Evolutionary conservation across 2,113 vertebrate genomes (phyloP).

Genomic region (Labeo rohita): DNA sequence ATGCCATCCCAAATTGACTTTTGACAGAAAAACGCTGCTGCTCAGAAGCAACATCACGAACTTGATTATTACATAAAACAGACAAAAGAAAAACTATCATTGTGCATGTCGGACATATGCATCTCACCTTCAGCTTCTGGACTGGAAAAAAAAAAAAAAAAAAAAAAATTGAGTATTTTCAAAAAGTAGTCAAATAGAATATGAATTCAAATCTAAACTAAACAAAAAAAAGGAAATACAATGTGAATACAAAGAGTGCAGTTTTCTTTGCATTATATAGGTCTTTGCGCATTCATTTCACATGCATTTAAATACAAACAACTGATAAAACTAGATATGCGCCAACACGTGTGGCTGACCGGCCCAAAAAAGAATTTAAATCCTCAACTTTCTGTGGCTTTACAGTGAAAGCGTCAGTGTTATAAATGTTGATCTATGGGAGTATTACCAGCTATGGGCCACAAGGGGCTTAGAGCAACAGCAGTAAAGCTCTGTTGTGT

Average conservation of each 20-base stretch:
- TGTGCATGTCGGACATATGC: not conserved
- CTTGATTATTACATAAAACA: not conserved
- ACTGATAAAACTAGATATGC: not conserved
- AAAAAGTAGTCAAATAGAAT: not conserved
- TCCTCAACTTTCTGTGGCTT: not conserved
- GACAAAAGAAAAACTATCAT: not conserved
- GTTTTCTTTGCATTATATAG: not conserved
- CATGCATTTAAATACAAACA: not conserved
- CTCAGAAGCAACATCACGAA: not conserved
- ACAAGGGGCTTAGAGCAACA: not conserved
- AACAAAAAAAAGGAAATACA: not conserved
- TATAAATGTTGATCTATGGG: constrained; percentile 27
- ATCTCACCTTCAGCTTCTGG: not conserved
- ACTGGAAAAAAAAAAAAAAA: not conserved
- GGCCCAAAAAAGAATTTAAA: not conserved
- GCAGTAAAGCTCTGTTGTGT: constrained; percentile 29
- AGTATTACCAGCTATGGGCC: not conserved
- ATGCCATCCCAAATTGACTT: not conserved
- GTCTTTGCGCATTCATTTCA: not conserved
- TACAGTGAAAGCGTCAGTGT: not conserved
- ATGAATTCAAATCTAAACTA: not conserved
- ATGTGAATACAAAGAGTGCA: not conserved
- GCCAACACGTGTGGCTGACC: not conserved
- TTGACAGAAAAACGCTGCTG: not conserved
- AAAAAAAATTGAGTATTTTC: no score